Percentiles rank a stretch among this genome's conserved stretches.
phyloP scores from a whole-genome alignment of 2,113 vertebrate species.

The Callocephalon fimbriatum region DNA sequence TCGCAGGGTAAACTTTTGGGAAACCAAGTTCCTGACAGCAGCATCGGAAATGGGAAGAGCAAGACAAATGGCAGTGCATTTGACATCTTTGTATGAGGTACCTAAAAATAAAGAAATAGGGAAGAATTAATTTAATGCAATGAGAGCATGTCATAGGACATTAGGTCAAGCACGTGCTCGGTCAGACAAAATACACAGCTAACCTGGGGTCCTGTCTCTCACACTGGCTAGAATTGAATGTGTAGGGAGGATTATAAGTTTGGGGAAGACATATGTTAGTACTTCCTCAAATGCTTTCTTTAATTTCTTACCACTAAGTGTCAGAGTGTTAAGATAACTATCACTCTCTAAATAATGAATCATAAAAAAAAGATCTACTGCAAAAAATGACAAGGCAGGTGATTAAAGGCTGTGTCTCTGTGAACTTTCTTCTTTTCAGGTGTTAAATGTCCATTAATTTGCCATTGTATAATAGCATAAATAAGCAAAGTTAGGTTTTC shows the following conservation, averaged over 20 bases:
- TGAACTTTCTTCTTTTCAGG: neutral
- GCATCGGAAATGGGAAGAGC: constrained; percentile 43
- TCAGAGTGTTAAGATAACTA: neutral
- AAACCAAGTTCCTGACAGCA: constrained; percentile 76
- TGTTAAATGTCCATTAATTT: neutral
- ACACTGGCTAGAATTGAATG: neutral
- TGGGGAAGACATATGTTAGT: neutral
- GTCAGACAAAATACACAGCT: neutral
- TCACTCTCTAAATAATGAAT: neutral
- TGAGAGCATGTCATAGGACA: neutral
- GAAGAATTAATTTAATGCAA: neutral
- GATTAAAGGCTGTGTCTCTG: neutral
- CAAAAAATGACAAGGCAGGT: neutral
- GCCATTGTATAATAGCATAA: accelerated
- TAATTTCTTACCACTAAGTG: neutral
- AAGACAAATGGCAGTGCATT: constrained; percentile 34
- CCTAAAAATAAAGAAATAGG: constrained; percentile 58
- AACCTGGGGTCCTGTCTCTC: neutral
- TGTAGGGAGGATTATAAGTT: neutral
- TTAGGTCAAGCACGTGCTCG: accelerated
- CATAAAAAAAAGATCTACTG: neutral
- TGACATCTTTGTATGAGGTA: neutral
- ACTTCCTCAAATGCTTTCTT: neutral
- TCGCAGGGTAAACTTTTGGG: constrained; percentile 92
- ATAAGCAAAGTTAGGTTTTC: neutral